A percentile compares a stretch with the other conserved stretches of the same genome.
Conservation (phyloP, 2,113 vertebrate species). For the Butorides virescens region DNA sequence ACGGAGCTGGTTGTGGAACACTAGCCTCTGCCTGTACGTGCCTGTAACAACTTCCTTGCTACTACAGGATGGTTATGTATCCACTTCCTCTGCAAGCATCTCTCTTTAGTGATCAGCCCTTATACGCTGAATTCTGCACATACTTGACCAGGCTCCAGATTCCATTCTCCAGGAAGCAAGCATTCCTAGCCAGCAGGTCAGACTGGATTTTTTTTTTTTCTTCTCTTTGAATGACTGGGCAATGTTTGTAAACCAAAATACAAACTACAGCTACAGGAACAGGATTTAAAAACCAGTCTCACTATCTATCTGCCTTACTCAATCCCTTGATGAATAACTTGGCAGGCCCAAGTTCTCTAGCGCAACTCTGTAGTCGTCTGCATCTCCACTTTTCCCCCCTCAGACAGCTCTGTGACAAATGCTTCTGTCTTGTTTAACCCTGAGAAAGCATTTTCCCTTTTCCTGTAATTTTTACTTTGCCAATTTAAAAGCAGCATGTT, state of each 20-base stretch:
- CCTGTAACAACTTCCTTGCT: background rate
- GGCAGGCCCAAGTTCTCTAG: background rate
- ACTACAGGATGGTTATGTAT: background rate
- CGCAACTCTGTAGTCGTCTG: background rate
- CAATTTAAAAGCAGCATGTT: background rate
- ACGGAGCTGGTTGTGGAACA: background rate
- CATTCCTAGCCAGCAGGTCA: background rate
- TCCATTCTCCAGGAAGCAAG: background rate
- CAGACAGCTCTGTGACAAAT: background rate
- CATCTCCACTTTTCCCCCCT: background rate
- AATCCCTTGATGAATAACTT: background rate
- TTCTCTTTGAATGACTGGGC: background rate
- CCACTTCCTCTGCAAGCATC: background rate
- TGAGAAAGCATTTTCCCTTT: background rate
- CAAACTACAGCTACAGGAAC: background rate
- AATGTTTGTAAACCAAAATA: background rate
- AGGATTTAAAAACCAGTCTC: background rate
- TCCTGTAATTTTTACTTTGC: background rate
- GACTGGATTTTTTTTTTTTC: background rate
- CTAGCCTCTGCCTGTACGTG: background rate
- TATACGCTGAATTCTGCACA: background rate
- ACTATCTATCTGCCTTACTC: background rate
- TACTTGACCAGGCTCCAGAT: background rate
- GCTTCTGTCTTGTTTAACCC: background rate
- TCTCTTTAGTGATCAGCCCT: background rate